phyloP scores from a whole-genome alignment of 1,140 invertebrate species.

The Pantala flavescens region DNA sequence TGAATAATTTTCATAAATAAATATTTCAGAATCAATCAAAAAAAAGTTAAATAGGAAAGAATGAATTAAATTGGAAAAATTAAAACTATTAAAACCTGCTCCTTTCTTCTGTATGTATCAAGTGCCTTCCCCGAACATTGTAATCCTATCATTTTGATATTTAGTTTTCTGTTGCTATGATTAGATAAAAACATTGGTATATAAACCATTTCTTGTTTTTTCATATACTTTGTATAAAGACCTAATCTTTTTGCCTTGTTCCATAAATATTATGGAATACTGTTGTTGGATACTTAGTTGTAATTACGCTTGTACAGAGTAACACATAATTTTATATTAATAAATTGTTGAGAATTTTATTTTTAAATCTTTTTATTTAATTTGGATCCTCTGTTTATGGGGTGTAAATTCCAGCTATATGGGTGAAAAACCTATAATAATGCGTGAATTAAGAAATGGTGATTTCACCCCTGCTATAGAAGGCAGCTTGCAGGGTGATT shows the following conservation, averaged over 20 bases:
- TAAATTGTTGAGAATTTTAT: not conserved
- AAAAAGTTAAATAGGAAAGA: no score
- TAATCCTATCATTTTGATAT: not conserved
- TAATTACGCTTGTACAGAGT: not conserved
- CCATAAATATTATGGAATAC: not conserved
- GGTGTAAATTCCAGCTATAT: no score
- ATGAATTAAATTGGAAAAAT: no score
- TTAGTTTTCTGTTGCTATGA: not conserved
- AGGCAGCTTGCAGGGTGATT: no score
- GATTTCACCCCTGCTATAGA: no score
- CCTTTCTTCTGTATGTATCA: not conserved
- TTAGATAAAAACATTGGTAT: not conserved
- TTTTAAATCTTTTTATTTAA: no score
- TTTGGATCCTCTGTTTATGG: no score
- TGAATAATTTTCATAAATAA: no score
- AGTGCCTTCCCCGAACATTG: not conserved
- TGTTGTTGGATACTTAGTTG: not conserved
- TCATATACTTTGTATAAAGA: not conserved
- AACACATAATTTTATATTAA: not conserved
- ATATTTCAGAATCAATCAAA: no score
- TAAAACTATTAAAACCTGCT: not conserved
- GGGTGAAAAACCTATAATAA: no score
- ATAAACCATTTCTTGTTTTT: not conserved
- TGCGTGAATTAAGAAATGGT: no score
- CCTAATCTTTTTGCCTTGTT: not conserved